phyloP scores from a whole-genome alignment of 2,113 vertebrate species.

The Psilopogon haemacephalus region DNA sequence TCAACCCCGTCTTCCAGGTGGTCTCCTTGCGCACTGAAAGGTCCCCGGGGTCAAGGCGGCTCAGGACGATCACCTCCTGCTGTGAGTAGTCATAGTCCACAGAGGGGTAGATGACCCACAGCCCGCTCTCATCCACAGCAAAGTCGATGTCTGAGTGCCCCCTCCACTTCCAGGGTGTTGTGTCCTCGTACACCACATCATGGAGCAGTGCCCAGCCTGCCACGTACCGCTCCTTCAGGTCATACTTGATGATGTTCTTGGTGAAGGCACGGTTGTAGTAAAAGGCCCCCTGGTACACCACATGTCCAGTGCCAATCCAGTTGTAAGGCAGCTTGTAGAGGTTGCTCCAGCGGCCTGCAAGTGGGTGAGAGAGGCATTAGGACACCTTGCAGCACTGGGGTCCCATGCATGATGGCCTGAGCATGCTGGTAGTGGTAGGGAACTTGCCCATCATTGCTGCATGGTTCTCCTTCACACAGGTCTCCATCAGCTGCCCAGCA shows the following conservation, averaged over 20 bases:
- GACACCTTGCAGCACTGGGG: neutral
- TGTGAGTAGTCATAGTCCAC: constrained; percentile 86
- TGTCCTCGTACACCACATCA: constrained; percentile 90
- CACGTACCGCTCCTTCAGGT: constrained; percentile 90
- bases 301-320: constrained; percentile 97
- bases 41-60: constrained; percentile 89
- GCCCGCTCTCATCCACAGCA: constrained; percentile 93
- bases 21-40: constrained; percentile 89
- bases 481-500: neutral
- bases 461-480: neutral
- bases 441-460: neutral
- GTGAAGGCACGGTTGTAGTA: constrained; percentile 98
- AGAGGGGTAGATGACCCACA: constrained; percentile 96
- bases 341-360: constrained; percentile 93
- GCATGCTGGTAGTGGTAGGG: neutral
- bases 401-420: fast-evolving
- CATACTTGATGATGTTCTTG: constrained; percentile 98
- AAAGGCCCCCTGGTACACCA: constrained; percentile 92
- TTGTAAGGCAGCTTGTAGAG: constrained; percentile 97
- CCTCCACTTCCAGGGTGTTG: constrained; percentile 96
- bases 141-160: constrained; percentile 98
- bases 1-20: constrained; percentile 91
- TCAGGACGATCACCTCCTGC: constrained; percentile 90
- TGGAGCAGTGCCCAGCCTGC: constrained; percentile 91
- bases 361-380: fast-evolving